Evolutionary conservation across 2,113 vertebrate species (phyloP), one percentile per base, ranked within the genome.

Genomic region (Crotophaga sulcirostris): DNA sequence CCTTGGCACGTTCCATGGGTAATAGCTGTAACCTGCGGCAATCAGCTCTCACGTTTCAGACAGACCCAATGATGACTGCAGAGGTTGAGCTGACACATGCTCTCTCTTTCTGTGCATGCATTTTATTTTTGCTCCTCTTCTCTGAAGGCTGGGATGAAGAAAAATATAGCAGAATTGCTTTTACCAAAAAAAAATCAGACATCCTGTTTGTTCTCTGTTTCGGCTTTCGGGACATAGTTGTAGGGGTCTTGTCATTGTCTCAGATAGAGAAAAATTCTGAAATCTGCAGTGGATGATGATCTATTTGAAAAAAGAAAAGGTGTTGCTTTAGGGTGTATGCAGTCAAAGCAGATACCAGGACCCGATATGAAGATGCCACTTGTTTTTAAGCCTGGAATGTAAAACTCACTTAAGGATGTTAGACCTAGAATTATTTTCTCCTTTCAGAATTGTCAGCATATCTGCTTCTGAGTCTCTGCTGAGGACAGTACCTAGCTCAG

Each of bases 1-100:
- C 19, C 44, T 25, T 2, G 38, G 15, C 31, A 36, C 0, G 0
- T 17, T 85, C 34, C 1, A 2, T 29, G n/a, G 20, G 17, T 26
- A 67, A 3, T 14, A 10, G 55, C 45, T 76, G 63, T 20, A 38
- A 34, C 47, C 16, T 23, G 31, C 9, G 10, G 28, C 51, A 44
- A 3, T 7, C 52, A 24, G 6, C 38, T 36, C 75, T 72, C 16
- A 11, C 1, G 1, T 34, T 44, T 8, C 66, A 68, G 49, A 21
- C 40, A 42, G 67, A 52, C 8, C 33, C 0, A 0, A 6, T 7
- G 21, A 16, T 1, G 11, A 40, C 51, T 66, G 45, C 63, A 91
- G 55, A 78, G 38, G 13, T 36, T 0, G 0, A 38, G 55, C n/a
- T 88, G 70, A 28, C 31, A 34, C 10, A 7, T 2, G 23, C 31